Evolutionary conservation across 2,888 invertebrate species (phyloP).

Genomic region (Philopedon plagiatum): DNA sequence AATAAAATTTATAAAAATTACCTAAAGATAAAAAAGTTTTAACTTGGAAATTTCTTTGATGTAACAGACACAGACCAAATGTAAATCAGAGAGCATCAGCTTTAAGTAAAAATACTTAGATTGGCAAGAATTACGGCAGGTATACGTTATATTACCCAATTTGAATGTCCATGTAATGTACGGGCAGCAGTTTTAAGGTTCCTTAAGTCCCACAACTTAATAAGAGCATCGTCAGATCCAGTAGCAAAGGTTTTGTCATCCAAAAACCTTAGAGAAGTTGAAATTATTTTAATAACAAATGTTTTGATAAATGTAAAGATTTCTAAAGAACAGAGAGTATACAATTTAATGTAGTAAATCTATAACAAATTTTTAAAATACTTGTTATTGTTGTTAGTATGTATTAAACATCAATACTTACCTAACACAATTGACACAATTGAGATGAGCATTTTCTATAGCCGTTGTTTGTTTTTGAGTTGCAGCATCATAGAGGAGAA

Average conservation of each 20-base stretch:
- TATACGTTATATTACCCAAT: slow-evolving; percentile 85
- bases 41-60: too few relatives aligned
- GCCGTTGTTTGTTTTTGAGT: slow-evolving; percentile 82
- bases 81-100: too few relatives aligned
- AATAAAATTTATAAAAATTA: not conserved
- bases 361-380: too few relatives aligned
- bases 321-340: too few relatives aligned
- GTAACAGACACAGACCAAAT: not conserved
- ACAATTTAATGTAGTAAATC: too few relatives aligned
- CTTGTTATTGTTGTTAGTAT: not conserved
- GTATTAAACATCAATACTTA: slow-evolving; percentile 65
- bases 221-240: slow-evolving; percentile 94
- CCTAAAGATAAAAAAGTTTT: not conserved
- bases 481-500: slow-evolving; percentile 89
- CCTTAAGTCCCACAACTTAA: slow-evolving; percentile 94
- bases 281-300: too few relatives aligned
- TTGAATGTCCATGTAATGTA: slow-evolving; percentile 89
- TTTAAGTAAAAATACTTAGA: too few relatives aligned
- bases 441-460: slow-evolving; percentile 86
- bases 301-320: too few relatives aligned
- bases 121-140: too few relatives aligned
- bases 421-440: slow-evolving; percentile 95
- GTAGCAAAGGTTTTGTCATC: slow-evolving; percentile 91
- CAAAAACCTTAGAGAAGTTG: slow-evolving; percentile 77
- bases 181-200: slow-evolving; percentile 81